Percentiles rank a stretch among this genome's conserved stretches.
These are phyloP conservation scores for Ariolimax columbianus DNA, from an alignment of 2,888 invertebrate genomes.

Conservation along the genomic window DNA sequence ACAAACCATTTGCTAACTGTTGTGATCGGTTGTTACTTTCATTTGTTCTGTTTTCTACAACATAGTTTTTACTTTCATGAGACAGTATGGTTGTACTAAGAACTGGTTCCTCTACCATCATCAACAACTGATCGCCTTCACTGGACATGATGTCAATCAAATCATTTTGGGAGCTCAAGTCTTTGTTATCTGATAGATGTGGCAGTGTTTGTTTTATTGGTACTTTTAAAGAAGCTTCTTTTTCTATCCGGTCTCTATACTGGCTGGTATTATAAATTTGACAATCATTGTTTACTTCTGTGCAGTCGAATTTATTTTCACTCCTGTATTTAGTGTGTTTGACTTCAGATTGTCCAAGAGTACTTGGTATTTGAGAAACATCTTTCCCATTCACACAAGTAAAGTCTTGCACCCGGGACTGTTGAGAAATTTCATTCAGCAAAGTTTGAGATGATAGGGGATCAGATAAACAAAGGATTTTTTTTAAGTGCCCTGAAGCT, in stretches of 20 bases:
- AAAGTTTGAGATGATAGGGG: neutral
- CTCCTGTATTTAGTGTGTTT: too few species aligned
- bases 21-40: neutral
- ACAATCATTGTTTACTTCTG: neutral
- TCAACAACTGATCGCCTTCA: constrained; percentile 20
- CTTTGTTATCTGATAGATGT: neutral
- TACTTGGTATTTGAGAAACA: constrained; percentile 6
- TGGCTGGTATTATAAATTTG: neutral
- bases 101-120: constrained; percentile 10
- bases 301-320: neutral
- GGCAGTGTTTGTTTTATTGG: neutral
- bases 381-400: neutral
- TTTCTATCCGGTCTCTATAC: neutral
- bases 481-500: neutral
- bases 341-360: neutral
- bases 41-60: too few species aligned
- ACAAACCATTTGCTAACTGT: neutral
- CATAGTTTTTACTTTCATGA: neutral
- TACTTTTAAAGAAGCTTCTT: neutral
- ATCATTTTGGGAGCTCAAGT: constrained; percentile 8
- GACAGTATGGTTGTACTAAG: neutral
- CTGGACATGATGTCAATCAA: constrained; percentile 3
- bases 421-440: neutral
- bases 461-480: too few species aligned
- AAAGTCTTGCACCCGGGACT: neutral